phyloP scores from a whole-genome alignment of 1,140 invertebrate species.

The Ceratosolen fusciceps region DNA sequence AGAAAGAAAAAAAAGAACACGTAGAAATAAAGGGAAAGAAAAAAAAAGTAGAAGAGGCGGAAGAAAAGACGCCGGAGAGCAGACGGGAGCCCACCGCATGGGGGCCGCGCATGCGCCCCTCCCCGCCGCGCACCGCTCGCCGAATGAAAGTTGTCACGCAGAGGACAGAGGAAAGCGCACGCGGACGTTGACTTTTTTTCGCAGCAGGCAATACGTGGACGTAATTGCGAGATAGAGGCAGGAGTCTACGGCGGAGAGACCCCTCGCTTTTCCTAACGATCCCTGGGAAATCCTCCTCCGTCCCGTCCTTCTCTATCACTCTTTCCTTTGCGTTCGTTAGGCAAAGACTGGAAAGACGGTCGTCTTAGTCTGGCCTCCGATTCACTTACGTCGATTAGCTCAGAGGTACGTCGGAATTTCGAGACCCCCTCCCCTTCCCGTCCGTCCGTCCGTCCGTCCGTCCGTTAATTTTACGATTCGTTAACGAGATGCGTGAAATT shows the following conservation, averaged over 20 bases:
- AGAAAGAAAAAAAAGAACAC: no score
- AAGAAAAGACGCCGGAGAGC: no score
- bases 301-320: neutral
- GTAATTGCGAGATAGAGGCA: no score
- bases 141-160: conserved; percentile 31
- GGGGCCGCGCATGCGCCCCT: conserved; percentile 9
- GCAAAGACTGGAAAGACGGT: neutral
- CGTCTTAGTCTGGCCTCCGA: neutral
- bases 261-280: neutral
- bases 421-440: neutral
- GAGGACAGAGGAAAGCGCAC: conserved; percentile 21
- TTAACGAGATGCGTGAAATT: conserved; percentile 26
- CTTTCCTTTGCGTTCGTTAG: neutral
- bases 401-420: neutral
- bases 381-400: neutral
- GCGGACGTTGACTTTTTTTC: conserved; percentile 34
- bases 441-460: neutral
- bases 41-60: no score
- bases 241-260: no score
- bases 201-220: no score
- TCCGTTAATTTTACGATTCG: conserved; percentile 18
- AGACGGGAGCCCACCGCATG: no score
- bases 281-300: neutral
- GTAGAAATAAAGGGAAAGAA: no score
- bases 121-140: neutral